Evolutionary conservation across 2,888 invertebrate species (phyloP), one percentile per base, ranked within the genome.

Genomic region (Drosophila mettleri): DNA sequence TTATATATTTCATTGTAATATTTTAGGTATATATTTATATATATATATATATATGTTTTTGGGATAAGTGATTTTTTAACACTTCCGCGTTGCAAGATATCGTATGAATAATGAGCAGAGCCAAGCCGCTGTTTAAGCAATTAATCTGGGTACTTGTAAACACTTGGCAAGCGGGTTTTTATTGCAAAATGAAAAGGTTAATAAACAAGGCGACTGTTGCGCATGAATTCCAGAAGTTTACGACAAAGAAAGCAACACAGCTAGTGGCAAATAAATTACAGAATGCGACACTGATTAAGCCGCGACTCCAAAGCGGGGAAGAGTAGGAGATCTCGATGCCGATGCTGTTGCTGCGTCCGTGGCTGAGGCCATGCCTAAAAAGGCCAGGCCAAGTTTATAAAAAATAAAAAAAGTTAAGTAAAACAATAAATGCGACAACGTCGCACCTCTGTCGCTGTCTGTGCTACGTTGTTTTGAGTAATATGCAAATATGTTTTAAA

Each of bases 401-500:
- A 53, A 58, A 49, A 39, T 4, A 48, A 49, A 1, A 43, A 36
- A 45, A 38, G n/a, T n/a, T n/a, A n/a, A n/a, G n/a, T 38, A 63
- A 51, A 86, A 82, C 63, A 84, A 82, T 74, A 76, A 81, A 86
- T 78, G 78, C 65, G 75, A 70, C 76, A 80, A 69, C 63, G 71
- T 74, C 70, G 82, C 76, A 65, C 76, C 76, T 76, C 76, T 60
- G 62, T 53, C 46, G 67, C 34, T 43, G 54, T 54, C 55, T 63
- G 55, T 41, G 39, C 60, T 54, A 65, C 55, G 65, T 68, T 74
- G 79, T 57, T 86, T 85, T 86, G 84, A 86, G 85, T 84, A 84
- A 86, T 85, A 85, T 86, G 86, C 87, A 87, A 83, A 83, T 87
- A 66, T 59, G 58, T 74, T 66, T 86, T 80, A 75, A 87, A 86